Percentiles rank a stretch among this genome's conserved stretches.
Evolutionary conservation across 2,888 invertebrate species (phyloP).

Genomic region (Melanotus villosus): DNA sequence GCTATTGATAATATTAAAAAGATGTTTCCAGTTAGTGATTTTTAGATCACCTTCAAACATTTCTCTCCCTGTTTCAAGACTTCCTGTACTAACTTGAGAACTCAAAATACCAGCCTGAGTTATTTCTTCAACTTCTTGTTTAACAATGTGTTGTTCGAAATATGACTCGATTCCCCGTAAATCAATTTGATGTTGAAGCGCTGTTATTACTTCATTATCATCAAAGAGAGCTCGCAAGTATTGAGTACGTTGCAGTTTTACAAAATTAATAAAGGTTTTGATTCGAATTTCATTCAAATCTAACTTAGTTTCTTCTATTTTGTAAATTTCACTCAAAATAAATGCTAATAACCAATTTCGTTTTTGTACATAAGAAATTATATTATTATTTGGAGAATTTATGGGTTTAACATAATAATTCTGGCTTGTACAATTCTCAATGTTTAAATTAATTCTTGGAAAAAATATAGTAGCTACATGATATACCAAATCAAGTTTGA

Average conservation of each 20-base stretch:
- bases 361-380: slow-evolving; percentile 75
- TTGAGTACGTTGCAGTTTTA: slow-evolving; percentile 72
- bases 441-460: slow-evolving; percentile 74
- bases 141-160: slow-evolving; percentile 62
- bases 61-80: slow-evolving; percentile 61
- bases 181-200: slow-evolving; percentile 72
- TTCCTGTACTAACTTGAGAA: slow-evolving; percentile 49
- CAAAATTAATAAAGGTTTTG: slow-evolving; percentile 74
- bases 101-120: slow-evolving; percentile 32
- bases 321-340: slow-evolving; percentile 77
- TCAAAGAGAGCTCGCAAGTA: slow-evolving; percentile 71
- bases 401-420: slow-evolving; percentile 52
- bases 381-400: slow-evolving; percentile 69
- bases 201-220: slow-evolving; percentile 73
- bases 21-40: slow-evolving; percentile 63
- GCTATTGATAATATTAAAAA: slow-evolving; percentile 70
- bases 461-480: slow-evolving; percentile 82
- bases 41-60: slow-evolving; percentile 58
- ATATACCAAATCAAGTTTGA: slow-evolving; percentile 82
- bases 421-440: slow-evolving; percentile 64
- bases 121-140: slow-evolving; percentile 48
- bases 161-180: slow-evolving; percentile 70
- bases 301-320: slow-evolving; percentile 70
- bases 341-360: slow-evolving; percentile 80
- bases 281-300: slow-evolving; percentile 71